Percentiles rank a stretch among this genome's conserved stretches.
phyloP scores from a whole-genome alignment of 2,113 vertebrate species.

The Mesitornis unicolor region DNA sequence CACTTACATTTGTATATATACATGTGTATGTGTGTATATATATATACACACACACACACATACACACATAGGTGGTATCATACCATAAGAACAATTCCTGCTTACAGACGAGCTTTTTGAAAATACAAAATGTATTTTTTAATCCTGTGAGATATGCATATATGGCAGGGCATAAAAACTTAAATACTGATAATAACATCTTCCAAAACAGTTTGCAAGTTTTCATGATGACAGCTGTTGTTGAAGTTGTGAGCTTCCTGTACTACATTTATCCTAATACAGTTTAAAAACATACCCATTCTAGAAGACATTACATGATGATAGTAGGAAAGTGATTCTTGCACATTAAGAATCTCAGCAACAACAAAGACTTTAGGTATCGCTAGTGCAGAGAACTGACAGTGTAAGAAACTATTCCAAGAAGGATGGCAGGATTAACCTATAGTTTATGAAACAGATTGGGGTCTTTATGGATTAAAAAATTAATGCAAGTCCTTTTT shows the following conservation, averaged over 20 bases:
- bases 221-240: neutral
- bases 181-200: neutral
- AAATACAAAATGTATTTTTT: neutral
- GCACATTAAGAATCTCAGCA: neutral
- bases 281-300: neutral
- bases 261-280: neutral
- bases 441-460: neutral
- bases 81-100: neutral
- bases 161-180: neutral
- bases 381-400: neutral
- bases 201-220: neutral
- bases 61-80: neutral
- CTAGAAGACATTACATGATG: neutral
- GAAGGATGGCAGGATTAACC: neutral
- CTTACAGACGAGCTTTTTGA: neutral
- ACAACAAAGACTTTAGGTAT: neutral
- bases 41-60: too few species aligned
- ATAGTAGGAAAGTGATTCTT: neutral
- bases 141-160: neutral
- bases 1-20: fast-evolving
- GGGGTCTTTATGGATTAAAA: neutral
- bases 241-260: neutral
- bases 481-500: neutral
- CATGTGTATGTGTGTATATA: fast-evolving
- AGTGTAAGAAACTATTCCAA: neutral